Evolutionary conservation across 1,140 invertebrate genomes (phyloP).

Genomic region (Drosophila neocordata): DNA sequence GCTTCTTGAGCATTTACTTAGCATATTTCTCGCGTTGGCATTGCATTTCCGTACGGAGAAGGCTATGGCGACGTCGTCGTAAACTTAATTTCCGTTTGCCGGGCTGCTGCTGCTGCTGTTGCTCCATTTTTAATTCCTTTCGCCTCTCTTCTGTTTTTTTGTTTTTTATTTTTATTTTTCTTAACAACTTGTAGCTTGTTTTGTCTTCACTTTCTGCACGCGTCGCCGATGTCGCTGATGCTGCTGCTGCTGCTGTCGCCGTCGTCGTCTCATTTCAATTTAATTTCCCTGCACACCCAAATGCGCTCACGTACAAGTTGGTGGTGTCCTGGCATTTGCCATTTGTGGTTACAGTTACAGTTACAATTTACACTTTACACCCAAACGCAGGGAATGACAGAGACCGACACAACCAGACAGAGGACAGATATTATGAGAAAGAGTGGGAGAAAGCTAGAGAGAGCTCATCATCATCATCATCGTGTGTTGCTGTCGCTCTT

Average conservation of each 20-base stretch:
- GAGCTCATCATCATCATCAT: constrained; percentile 47
- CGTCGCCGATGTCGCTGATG: constrained; percentile 23
- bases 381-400: constrained; percentile 16
- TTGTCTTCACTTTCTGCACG: constrained; percentile 56
- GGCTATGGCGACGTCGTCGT: constrained; percentile 42
- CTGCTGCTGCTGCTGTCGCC: background rate
- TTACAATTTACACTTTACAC: constrained; percentile 25
- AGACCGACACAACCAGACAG: constrained; percentile 10
- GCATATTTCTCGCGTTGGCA: constrained; percentile 68
- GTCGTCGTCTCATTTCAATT: constrained; percentile 63
- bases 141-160: constrained; percentile 20
- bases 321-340: constrained; percentile 51
- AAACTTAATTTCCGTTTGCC: constrained; percentile 76
- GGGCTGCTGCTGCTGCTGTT: constrained; percentile 36
- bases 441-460: too few relatives aligned
- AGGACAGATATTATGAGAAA: background rate
- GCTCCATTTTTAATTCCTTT: constrained; percentile 70
- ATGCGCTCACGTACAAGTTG: constrained; percentile 56
- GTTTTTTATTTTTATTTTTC: constrained; percentile 29
- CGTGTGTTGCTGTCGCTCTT: constrained; percentile 18
- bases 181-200: constrained; percentile 66
- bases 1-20: constrained; percentile 66
- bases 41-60: constrained; percentile 55
- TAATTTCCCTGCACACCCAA: constrained; percentile 66
- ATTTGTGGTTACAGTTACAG: constrained; percentile 53